Conservation (phyloP, 2,888 invertebrate genomes). For the Matsumyia berberina region DNA sequence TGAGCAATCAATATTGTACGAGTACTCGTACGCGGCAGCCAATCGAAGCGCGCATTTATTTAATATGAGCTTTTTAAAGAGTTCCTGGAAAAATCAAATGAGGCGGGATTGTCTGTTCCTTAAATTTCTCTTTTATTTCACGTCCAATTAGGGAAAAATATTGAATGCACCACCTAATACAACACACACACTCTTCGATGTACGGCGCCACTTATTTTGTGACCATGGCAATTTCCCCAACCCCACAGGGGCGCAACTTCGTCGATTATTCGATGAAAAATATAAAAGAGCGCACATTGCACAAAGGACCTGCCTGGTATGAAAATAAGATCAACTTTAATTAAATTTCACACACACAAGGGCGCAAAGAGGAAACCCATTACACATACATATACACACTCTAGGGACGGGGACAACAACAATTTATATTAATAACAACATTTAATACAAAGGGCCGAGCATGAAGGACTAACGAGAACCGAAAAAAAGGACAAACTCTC, state of each 20-base stretch:
- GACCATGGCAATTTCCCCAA: not conserved
- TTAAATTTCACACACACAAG: constrained; percentile 43
- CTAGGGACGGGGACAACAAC: constrained; percentile 17
- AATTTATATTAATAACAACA: constrained; percentile 66
- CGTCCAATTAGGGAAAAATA: not conserved
- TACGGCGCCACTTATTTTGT: not conserved
- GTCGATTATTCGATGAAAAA: constrained; percentile 9
- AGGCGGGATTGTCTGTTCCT: no score
- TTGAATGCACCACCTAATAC: not conserved
- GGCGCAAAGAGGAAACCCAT: constrained; percentile 11
- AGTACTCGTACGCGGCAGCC: no score
- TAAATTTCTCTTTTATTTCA: not conserved
- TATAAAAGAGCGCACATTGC: not conserved
- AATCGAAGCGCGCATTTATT: no score
- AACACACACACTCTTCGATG: not conserved
- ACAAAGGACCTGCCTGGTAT: constrained; percentile 9
- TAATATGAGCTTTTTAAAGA: not conserved
- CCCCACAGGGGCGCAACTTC: not conserved
- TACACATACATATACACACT: constrained; percentile 8
- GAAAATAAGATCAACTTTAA: constrained; percentile 43
- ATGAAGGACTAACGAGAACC: constrained; percentile 3
- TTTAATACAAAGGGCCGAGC: constrained; percentile 41
- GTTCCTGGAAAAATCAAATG: no score
- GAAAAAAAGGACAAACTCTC: constrained; percentile 15
- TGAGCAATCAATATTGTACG: not conserved